Conservation (phyloP, 2,888 invertebrate genomes). For the Epsilonema sp. region DNA sequence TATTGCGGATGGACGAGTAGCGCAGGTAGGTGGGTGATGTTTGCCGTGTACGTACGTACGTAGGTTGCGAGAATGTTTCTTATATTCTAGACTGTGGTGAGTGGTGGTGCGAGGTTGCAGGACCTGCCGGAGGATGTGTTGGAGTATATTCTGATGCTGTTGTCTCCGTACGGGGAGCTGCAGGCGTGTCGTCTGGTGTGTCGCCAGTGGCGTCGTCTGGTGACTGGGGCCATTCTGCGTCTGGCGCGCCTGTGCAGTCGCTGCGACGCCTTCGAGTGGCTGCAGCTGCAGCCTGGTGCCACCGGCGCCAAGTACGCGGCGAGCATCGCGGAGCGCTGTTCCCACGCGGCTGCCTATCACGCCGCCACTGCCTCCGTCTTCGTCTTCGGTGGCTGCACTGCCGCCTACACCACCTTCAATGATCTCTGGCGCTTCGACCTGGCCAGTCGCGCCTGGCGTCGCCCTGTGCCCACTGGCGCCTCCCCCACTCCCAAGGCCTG, state of each 20-base stretch:
- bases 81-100: too few relatives aligned
- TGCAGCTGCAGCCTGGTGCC: neutral
- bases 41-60: too few relatives aligned
- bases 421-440: conserved; percentile 85
- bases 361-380: conserved; percentile 46
- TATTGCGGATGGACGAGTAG: too few relatives aligned
- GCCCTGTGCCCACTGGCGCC: conserved; percentile 37
- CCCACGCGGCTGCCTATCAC: conserved; percentile 15
- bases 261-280: conserved; percentile 11
- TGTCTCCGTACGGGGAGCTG: conserved; percentile 74
- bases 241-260: conserved; percentile 7
- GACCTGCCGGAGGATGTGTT: conserved; percentile 77
- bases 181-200: conserved; percentile 65
- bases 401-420: conserved; percentile 80
- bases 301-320: too few relatives aligned
- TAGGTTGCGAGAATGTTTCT: too few relatives aligned
- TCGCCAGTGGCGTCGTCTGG: conserved; percentile 61
- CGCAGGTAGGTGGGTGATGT: too few relatives aligned
- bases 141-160: conserved; percentile 66
- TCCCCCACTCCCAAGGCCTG: conserved; percentile 85
- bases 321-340: conserved; percentile 14
- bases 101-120: too few relatives aligned
- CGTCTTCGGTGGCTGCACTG: conserved; percentile 85
- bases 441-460: conserved; percentile 40
- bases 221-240: conserved; percentile 24